phyloP scores from a whole-genome alignment of 2,113 vertebrate genomes.

The Buteo buteo region DNA sequence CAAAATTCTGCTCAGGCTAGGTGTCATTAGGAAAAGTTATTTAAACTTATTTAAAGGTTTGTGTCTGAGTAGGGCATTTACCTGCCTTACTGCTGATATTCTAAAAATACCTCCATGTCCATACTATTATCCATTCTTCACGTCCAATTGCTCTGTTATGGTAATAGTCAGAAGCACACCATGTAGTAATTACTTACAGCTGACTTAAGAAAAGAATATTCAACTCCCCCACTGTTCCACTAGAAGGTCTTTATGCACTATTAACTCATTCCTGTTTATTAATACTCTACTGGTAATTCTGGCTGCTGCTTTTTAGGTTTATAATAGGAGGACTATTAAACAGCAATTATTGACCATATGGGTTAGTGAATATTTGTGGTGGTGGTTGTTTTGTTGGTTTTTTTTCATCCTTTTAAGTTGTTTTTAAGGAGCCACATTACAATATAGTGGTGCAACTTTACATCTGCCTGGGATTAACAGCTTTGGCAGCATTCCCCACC shows the following conservation, averaged over 20 bases:
- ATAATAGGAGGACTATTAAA: slow-evolving; percentile 89
- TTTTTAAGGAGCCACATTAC: slow-evolving; percentile 63
- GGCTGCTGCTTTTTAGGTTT: slow-evolving; percentile 85
- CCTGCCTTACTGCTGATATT: slow-evolving; percentile 82
- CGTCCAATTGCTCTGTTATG: slow-evolving; percentile 99
- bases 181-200: slow-evolving; percentile 99
- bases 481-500: slow-evolving; percentile 51
- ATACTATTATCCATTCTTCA: slow-evolving; percentile 99
- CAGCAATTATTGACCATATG: slow-evolving; percentile 85
- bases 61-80: slow-evolving; percentile 74
- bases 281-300: slow-evolving; percentile 97
- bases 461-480: slow-evolving; percentile 64
- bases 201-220: slow-evolving; percentile 99
- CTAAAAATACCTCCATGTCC: slow-evolving; percentile 94
- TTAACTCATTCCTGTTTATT: slow-evolving; percentile 99
- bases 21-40: slow-evolving; percentile 70
- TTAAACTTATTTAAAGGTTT: slow-evolving; percentile 77
- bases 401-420: slow-evolving; percentile 29
- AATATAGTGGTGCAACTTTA: slow-evolving; percentile 49
- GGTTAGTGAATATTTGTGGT: slow-evolving; percentile 78
- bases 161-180: slow-evolving; percentile 98
- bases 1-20: slow-evolving; percentile 69
- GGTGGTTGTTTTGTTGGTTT: slow-evolving; percentile 1
- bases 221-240: slow-evolving; percentile 92
- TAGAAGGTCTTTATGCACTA: slow-evolving; percentile 98